Evolutionary conservation across 2,888 invertebrate species (phyloP).

Genomic region (Tenthredo livida): DNA sequence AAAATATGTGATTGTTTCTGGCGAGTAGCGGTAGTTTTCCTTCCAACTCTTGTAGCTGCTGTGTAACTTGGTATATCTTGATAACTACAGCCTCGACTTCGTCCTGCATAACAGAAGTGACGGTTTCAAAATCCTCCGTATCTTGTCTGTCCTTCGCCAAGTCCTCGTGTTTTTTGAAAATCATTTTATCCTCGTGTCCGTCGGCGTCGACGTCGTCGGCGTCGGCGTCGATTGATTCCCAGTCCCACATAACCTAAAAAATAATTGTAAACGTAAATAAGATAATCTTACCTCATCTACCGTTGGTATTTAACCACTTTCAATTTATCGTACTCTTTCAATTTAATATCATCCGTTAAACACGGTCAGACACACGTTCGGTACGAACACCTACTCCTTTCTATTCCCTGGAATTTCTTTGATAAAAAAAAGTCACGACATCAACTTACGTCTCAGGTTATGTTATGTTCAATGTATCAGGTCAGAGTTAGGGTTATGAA

Average conservation of each 20-base stretch:
- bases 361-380: too few species aligned
- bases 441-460: background rate
- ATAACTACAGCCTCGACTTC: slow-evolving; percentile 82
- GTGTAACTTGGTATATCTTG: slow-evolving; percentile 79
- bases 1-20: slow-evolving; percentile 83
- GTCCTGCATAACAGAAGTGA: slow-evolving; percentile 82
- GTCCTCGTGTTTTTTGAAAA: slow-evolving; percentile 70
- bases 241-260: slow-evolving; percentile 66
- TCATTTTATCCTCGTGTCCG: slow-evolving; percentile 59
- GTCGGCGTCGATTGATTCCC: slow-evolving; percentile 62
- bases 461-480: slow-evolving; percentile 10
- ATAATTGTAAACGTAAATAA: background rate
- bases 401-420: background rate
- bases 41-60: slow-evolving; percentile 79
- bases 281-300: background rate
- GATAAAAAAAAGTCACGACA: background rate
- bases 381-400: background rate
- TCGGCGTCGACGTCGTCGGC: slow-evolving; percentile 61
- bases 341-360: background rate
- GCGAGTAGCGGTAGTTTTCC: slow-evolving; percentile 82
- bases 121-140: slow-evolving; percentile 82
- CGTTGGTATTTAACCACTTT: background rate
- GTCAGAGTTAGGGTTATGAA: slow-evolving; percentile 1
- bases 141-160: slow-evolving; percentile 79
- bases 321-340: background rate